Percentiles rank a stretch among this genome's conserved stretches.
Evolutionary conservation across 2,888 invertebrate genomes (phyloP).

Genomic region (Caprella mutica): DNA sequence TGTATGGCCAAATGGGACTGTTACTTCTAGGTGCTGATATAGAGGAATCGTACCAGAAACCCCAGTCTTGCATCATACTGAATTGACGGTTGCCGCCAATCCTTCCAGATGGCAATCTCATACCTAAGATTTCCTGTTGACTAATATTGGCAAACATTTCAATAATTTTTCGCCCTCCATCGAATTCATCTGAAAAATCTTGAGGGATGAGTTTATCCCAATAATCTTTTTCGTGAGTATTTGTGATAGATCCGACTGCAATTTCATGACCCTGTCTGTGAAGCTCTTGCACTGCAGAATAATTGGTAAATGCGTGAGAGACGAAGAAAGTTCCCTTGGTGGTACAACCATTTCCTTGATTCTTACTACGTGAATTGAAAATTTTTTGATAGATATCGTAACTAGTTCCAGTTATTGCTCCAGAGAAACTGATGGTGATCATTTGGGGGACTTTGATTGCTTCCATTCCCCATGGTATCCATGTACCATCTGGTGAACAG

Average conservation of each 20-base stretch:
- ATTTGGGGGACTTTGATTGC: conserved; percentile 79
- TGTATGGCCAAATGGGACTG: conserved; percentile 85
- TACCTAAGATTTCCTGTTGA: conserved; percentile 67
- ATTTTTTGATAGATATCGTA: conserved; percentile 77
- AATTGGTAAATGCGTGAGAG: conserved; percentile 80
- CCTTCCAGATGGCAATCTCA: conserved; percentile 42
- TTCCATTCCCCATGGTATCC: conserved; percentile 70
- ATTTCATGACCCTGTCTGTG: conserved; percentile 82
- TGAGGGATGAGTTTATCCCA: conserved; percentile 48
- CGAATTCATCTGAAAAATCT: conserved; percentile 88
- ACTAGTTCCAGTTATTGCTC: conserved; percentile 83
- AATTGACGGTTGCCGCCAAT: conserved; percentile 42
- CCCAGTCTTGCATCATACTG: conserved; percentile 79
- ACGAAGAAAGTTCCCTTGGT: conserved; percentile 87
- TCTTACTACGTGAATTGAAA: conserved; percentile 47
- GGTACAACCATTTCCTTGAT: conserved; percentile 64
- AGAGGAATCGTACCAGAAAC: conserved; percentile 85
- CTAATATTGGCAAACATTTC: conserved; percentile 70
- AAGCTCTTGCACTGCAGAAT: conserved; percentile 79
- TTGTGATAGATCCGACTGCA: conserved; percentile 50
- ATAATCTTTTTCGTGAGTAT: conserved; percentile 38
- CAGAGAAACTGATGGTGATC: conserved; percentile 82
- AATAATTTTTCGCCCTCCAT: conserved; percentile 80
- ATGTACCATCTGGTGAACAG: conserved; percentile 82
- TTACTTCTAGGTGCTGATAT: conserved; percentile 69